phyloP scores from a whole-genome alignment of 2,797 vertebrate species.

The Mareca strepera region DNA sequence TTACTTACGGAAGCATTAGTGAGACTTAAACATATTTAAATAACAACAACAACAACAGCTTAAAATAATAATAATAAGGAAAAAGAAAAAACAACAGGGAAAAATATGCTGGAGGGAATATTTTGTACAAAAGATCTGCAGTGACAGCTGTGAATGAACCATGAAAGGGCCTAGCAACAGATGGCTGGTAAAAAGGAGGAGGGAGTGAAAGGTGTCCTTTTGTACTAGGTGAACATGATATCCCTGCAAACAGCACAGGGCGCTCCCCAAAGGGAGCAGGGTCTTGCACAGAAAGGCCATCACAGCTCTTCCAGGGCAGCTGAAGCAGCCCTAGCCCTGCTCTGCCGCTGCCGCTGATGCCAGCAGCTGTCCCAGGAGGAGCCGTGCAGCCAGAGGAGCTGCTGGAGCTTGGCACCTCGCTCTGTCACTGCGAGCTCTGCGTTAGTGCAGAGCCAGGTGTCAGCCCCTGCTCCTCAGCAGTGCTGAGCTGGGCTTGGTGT shows the following conservation, averaged over 20 bases:
- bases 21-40: neutral
- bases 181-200: neutral
- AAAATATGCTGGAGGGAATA: neutral
- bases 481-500: neutral
- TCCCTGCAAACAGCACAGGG: neutral
- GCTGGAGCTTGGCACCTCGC: neutral
- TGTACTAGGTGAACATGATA: neutral
- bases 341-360: neutral
- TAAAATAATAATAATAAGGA: neutral
- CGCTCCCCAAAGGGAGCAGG: neutral
- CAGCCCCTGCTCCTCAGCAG: neutral
- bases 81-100: neutral
- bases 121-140: slow-evolving; percentile 9
- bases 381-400: neutral
- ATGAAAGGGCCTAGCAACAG: neutral
- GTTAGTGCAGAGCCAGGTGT: neutral
- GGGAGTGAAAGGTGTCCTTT: neutral
- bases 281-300: neutral
- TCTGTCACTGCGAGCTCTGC: accelerated
- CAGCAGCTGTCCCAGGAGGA: neutral
- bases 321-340: neutral
- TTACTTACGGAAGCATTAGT: neutral
- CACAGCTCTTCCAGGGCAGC: neutral
- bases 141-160: slow-evolving; percentile 39
- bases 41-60: neutral